Conservation (phyloP, 2,888 invertebrate genomes). For the Agrenia bidenticulata region DNA sequence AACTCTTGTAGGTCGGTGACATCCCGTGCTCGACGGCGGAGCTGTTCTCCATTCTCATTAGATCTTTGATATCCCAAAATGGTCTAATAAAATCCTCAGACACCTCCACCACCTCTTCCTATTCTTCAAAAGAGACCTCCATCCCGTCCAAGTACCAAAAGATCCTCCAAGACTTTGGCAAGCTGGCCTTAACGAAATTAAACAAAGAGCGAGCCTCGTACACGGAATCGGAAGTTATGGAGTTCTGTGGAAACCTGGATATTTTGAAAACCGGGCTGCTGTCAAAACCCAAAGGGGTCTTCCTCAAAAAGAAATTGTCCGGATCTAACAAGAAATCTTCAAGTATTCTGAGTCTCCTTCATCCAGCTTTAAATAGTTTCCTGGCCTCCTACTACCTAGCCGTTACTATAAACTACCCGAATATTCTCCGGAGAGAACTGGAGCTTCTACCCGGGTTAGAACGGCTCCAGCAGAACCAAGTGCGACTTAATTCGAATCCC, state of each 20-base stretch:
- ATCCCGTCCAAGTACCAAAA: constrained; percentile 58
- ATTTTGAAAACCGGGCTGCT: constrained; percentile 43
- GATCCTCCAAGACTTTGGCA: constrained; percentile 61
- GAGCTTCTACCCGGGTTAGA: constrained; percentile 59
- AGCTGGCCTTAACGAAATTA: constrained; percentile 60
- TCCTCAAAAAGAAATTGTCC: constrained; percentile 40
- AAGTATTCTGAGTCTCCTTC: constrained; percentile 57
- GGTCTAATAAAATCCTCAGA: constrained; percentile 51
- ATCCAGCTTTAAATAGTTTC: constrained; percentile 61
- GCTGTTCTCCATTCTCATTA: constrained; percentile 58
- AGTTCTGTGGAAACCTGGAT: constrained; percentile 57
- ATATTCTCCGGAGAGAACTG: constrained; percentile 60
- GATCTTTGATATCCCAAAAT: constrained; percentile 58
- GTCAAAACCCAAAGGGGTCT: constrained; percentile 58
- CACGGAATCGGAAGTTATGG: constrained; percentile 60
- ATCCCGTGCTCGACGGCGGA: constrained; percentile 58
- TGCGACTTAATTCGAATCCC: constrained; percentile 21
- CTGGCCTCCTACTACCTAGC: constrained; percentile 63
- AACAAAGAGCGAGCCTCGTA: constrained; percentile 58
- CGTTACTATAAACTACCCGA: constrained; percentile 60
- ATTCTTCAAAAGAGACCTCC: constrained; percentile 34
- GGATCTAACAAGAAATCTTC: constrained; percentile 40
- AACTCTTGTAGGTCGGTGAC: constrained; percentile 54
- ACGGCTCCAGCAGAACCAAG: constrained; percentile 44
- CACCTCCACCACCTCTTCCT: constrained; percentile 20